phyloP scores from a whole-genome alignment of 1,140 invertebrate species.

The Drosophila suzukii region DNA sequence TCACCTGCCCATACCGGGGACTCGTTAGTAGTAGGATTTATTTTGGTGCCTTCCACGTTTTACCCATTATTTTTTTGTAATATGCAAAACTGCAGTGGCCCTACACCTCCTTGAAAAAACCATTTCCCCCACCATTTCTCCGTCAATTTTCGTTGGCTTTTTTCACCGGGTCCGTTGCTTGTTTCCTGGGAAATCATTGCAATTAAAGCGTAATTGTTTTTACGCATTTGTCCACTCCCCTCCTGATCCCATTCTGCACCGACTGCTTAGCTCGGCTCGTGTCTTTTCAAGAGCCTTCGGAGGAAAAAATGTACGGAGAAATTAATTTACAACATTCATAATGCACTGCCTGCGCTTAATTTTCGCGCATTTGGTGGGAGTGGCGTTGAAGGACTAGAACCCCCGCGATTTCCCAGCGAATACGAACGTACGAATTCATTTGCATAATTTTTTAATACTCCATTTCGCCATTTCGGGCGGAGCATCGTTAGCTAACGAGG shows the following conservation, averaged over 20 bases:
- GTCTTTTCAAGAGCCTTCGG: constrained; percentile 49
- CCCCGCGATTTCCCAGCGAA: constrained; percentile 34
- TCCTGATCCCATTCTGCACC: constrained; percentile 4
- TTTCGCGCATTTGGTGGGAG: constrained; percentile 61
- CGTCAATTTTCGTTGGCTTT: constrained; percentile 38
- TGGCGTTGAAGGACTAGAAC: constrained; percentile 52
- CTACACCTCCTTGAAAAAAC: neutral
- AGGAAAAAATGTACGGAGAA: constrained; percentile 14
- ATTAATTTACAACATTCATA: constrained; percentile 79
- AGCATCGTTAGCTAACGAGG: constrained; percentile 65
- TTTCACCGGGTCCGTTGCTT: constrained; percentile 3
- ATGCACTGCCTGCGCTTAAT: constrained; percentile 71
- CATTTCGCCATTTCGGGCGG: constrained; percentile 57
- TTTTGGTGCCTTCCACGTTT: neutral
- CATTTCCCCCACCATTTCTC: constrained; percentile 1
- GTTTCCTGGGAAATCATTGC: constrained; percentile 72
- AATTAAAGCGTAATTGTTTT: constrained; percentile 81
- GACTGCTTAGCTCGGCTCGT: constrained; percentile 63
- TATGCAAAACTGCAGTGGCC: constrained; percentile 18
- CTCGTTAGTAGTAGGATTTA: constrained; percentile 12
- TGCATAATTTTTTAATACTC: constrained; percentile 82
- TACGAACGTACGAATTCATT: constrained; percentile 75
- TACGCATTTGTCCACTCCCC: constrained; percentile 67
- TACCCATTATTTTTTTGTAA: neutral
- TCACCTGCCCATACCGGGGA: constrained; percentile 1